These are phyloP conservation scores for Dermochelys coriacea DNA, from an alignment of 2,797 vertebrate species.

Conservation along the genomic window DNA sequence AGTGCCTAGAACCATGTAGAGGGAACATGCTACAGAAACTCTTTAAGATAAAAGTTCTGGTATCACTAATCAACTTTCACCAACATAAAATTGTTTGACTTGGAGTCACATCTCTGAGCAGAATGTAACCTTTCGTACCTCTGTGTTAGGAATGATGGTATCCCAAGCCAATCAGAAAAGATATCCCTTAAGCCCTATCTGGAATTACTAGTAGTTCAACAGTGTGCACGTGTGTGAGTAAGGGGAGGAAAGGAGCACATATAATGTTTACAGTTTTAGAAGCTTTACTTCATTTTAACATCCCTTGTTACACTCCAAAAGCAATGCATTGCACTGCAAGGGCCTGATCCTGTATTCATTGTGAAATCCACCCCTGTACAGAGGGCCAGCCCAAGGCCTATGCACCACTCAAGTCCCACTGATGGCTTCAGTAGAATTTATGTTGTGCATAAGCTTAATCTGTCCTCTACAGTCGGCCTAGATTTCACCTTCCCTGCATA, in stretches of 20 bases:
- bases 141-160: neutral
- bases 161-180: neutral
- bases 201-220: neutral
- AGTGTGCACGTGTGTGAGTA: neutral
- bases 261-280: neutral
- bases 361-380: neutral
- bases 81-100: neutral
- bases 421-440: conserved; percentile 35
- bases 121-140: neutral
- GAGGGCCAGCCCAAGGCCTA: neutral
- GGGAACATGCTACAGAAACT: fast-evolving
- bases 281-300: neutral
- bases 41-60: neutral
- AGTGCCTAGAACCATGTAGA: neutral
- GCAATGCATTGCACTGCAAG: neutral
- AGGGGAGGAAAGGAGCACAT: neutral
- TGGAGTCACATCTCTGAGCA: neutral
- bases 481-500: neutral
- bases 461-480: neutral
- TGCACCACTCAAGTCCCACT: neutral
- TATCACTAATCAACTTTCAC: neutral
- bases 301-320: too few relatives aligned
- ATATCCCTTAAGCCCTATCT: neutral
- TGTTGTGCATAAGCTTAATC: conserved; percentile 9
- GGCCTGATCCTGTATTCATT: neutral